phyloP scores from a whole-genome alignment of 2,113 vertebrate genomes.

The Willisornis vidua region DNA sequence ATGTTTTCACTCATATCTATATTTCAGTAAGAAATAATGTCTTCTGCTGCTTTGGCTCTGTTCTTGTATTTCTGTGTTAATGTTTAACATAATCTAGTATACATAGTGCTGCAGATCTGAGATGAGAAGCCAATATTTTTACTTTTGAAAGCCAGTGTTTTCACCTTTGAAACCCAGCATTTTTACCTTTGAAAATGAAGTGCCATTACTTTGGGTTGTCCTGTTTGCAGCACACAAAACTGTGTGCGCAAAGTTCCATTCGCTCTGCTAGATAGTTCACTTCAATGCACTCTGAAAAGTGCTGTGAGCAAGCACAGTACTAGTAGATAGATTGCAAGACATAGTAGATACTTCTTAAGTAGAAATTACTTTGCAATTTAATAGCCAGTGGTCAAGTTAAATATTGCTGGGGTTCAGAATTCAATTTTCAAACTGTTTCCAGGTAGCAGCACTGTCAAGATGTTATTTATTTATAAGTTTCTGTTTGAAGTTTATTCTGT shows the following conservation, averaged over 20 bases:
- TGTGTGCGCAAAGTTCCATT: not conserved
- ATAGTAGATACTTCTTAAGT: not conserved
- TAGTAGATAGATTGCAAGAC: not conserved
- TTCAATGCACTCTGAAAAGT: not conserved
- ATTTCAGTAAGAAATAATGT: not conserved
- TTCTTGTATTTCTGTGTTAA: not conserved
- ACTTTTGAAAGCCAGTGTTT: too few species aligned
- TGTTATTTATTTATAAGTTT: not conserved
- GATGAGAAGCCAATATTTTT: not conserved
- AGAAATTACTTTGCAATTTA: not conserved
- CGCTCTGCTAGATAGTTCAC: not conserved
- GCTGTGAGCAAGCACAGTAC: not conserved
- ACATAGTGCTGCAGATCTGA: not conserved
- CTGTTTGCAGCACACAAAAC: not conserved
- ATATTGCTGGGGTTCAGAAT: not conserved
- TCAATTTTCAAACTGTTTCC: not conserved
- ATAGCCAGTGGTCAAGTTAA: not conserved
- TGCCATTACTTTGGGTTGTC: not conserved
- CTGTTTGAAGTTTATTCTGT: not conserved
- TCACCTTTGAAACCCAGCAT: not conserved
- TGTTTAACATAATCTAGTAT: not conserved
- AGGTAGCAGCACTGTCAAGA: not conserved
- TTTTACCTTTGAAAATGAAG: not conserved
- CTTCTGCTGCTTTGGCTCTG: not conserved
- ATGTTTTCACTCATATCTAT: not conserved